Conservation (phyloP, 2,113 vertebrate genomes). For the Alexandromys fortis region DNA sequence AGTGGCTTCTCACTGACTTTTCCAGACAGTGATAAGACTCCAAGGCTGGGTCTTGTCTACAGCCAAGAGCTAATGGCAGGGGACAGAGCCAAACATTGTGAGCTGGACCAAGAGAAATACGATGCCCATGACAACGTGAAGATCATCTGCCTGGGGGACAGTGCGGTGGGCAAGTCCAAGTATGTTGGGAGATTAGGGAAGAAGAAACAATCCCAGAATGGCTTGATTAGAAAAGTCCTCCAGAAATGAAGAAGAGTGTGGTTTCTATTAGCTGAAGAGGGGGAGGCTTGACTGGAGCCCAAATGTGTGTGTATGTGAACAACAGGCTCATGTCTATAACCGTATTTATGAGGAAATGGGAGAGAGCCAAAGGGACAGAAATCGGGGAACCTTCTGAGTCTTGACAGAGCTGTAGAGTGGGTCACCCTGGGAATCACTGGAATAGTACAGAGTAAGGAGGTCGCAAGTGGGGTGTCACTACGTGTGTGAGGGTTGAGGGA, state of each 20-base stretch:
- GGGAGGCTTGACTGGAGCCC: background rate
- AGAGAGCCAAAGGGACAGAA: background rate
- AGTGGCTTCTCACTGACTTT: background rate
- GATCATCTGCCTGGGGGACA: conserved; percentile 97
- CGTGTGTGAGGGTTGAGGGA: background rate
- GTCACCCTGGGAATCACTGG: background rate
- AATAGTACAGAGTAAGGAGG: background rate
- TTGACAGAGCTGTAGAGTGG: background rate
- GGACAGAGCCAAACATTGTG: conserved; percentile 72
- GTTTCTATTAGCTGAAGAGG: background rate
- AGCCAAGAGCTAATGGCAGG: conserved; percentile 83
- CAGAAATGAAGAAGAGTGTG: background rate
- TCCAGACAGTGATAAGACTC: background rate
- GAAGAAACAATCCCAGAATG: background rate
- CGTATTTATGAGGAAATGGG: background rate
- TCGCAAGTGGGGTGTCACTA: background rate
- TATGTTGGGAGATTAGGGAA: conserved; percentile 80
- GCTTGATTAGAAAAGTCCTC: background rate
- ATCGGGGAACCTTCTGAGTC: background rate
- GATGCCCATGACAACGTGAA: conserved; percentile 93
- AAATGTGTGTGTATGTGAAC: background rate
- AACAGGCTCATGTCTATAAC: too few species aligned
- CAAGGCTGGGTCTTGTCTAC: background rate
- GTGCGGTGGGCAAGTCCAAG: conserved; percentile 98
- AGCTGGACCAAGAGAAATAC: conserved; percentile 89